Conservation (phyloP, 1,140 invertebrate species). For the Drosophila pallidifrons region DNA sequence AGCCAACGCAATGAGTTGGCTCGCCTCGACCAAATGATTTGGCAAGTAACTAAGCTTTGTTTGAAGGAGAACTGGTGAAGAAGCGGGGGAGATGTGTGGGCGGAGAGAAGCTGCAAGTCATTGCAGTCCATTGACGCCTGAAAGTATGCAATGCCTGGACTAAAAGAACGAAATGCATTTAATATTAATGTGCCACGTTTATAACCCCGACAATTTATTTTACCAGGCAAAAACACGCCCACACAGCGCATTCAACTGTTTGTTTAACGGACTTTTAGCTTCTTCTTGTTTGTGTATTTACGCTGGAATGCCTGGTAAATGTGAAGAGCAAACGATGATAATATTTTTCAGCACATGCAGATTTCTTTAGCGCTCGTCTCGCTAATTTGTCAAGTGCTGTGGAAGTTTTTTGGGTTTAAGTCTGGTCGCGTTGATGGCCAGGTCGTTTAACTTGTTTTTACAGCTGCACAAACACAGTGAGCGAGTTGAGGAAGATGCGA, state of each 20-base stretch:
- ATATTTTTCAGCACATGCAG: conserved; percentile 72
- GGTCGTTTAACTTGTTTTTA: conserved; percentile 61
- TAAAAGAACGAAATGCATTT: conserved; percentile 66
- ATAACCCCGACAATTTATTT: conserved; percentile 75
- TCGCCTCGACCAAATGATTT: conserved; percentile 58
- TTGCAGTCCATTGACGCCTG: conserved; percentile 79
- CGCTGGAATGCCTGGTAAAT: neutral
- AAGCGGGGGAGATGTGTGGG: neutral
- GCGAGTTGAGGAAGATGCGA: neutral
- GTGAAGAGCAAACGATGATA: conserved; percentile 56
- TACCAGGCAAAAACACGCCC: conserved; percentile 9
- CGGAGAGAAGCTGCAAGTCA: conserved; percentile 60
- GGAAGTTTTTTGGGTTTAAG: conserved; percentile 12
- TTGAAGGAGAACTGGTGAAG: neutral
- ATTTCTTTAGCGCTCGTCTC: conserved; percentile 53
- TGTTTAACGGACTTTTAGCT: neutral
- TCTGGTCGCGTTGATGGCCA: conserved; percentile 17
- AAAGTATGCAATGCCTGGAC: conserved; percentile 68
- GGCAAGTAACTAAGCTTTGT: conserved; percentile 47
- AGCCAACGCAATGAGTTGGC: conserved; percentile 50
- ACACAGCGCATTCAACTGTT: neutral
- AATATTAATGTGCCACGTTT: conserved; percentile 79
- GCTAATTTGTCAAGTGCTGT: conserved; percentile 70
- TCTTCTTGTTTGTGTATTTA: conserved; percentile 28
- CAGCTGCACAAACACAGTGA: neutral